Conservation (phyloP, 1,140 invertebrate genomes). For the Mactra quadrangularis region DNA sequence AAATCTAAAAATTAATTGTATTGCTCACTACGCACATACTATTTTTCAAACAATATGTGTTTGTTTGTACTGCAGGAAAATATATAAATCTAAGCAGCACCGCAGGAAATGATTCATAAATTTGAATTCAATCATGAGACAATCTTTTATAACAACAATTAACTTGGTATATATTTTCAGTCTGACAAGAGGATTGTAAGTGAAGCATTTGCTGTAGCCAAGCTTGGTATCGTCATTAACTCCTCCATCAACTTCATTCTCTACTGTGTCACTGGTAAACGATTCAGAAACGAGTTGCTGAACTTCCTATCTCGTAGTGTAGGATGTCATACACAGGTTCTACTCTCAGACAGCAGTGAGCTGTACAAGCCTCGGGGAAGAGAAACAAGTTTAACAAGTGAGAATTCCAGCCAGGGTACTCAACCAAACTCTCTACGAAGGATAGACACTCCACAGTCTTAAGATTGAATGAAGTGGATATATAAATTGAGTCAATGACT, state of each 20-base stretch:
- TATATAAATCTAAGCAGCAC: no score
- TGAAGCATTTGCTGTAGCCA: constrained; percentile 68
- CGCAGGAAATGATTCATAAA: no score
- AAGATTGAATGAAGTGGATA: no score
- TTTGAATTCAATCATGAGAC: no score
- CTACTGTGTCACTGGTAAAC: constrained; percentile 73
- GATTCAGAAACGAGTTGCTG: constrained; percentile 70
- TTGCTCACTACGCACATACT: no score
- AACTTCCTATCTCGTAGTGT: background rate
- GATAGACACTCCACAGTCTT: background rate
- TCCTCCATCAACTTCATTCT: constrained; percentile 77
- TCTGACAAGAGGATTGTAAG: constrained; percentile 56
- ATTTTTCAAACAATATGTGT: no score
- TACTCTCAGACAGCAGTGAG: background rate
- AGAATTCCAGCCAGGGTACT: background rate
- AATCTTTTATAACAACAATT: no score
- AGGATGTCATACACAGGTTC: background rate
- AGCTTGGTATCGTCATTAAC: constrained; percentile 71
- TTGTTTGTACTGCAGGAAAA: no score
- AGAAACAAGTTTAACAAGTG: background rate
- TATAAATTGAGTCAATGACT: no score
- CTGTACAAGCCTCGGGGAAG: background rate
- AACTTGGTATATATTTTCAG: no score
- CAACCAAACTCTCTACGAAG: background rate
- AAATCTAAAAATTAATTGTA: no score